Evolutionary conservation across 2,888 invertebrate genomes (phyloP).

Genomic region (Microctonus hyperodae): DNA sequence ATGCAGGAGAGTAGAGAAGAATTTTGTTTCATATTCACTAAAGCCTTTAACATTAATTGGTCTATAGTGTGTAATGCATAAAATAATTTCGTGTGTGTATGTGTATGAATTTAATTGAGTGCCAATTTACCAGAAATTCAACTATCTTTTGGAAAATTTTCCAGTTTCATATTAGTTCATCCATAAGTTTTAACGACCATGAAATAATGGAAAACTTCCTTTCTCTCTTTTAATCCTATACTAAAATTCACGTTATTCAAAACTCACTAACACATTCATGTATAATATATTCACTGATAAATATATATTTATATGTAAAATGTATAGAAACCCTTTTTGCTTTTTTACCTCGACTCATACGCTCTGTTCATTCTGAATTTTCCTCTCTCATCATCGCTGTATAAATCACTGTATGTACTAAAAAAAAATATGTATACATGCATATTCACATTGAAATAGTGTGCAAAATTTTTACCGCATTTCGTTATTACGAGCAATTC

Average conservation of each 20-base stretch:
- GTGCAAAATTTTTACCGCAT: slow-evolving; percentile 27
- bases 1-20: not conserved
- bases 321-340: not conserved
- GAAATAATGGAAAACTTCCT: slow-evolving; percentile 15
- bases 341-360: not conserved
- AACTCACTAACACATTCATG: not conserved
- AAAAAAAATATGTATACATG: not conserved
- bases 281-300: slow-evolving; percentile 1
- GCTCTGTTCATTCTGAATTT: not conserved
- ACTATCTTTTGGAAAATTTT: not conserved
- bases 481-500: slow-evolving; percentile 29
- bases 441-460: slow-evolving; percentile 26
- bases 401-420: slow-evolving; percentile 16
- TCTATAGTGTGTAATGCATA: slow-evolving; percentile 11
- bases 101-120: slow-evolving; percentile 28
- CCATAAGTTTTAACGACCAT: slow-evolving; percentile 19
- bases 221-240: not conserved
- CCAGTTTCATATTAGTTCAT: not conserved
- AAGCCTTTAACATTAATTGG: slow-evolving; percentile 20
- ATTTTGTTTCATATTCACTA: not conserved
- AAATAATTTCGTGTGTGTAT: slow-evolving; percentile 14
- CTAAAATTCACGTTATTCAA: not conserved
- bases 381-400: not conserved
- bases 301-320: not conserved
- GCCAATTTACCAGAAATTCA: not conserved